Base-by-base conservation (phyloP, 2,888 invertebrate genomes). In the Galeruca laticollis region DNA sequence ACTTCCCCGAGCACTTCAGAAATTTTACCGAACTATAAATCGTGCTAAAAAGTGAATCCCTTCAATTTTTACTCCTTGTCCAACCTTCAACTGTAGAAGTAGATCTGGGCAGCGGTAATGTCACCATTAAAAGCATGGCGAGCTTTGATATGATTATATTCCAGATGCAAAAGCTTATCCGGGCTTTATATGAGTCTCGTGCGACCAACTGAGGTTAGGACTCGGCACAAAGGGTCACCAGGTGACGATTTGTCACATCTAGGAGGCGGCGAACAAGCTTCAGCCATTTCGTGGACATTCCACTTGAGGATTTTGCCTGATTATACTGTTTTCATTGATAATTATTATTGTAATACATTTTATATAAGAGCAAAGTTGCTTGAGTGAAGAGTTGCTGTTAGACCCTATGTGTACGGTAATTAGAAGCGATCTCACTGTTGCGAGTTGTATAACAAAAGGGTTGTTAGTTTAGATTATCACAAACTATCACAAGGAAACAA, bases 231-330 rank as follows among this genome's bases (percentile, higher is more conserved):
- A 83, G 82, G 85, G 86, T 84, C 86, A 84, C 85, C 84, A 84
- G 85, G 85, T 85, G 85, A 84, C 85, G 83, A 86, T 86, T 86
- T 85, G 85, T 86, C 85, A 86, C 84, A 83, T 83, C 83, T 83
- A 82, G 54, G 54, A 56, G 63, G 63, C 63, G 63, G 63, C 63
- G 81, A 83, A 86, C 86, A 86, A 82, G 85, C 81, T 85, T 85
- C 83, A 79, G 81, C 85, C 85, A 86, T 86, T 85, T 85, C 82
- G 76, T 77, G 82, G 82, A 79, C 84, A 76, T 76, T 78, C 31
- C 75, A 76, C 78, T 71, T 74, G 76, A 78, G 79, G 74, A 75
- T 77, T 78, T 73, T 68, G 71, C 72, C 63, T 74, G 76, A 75
- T 78, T 68, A 71, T 60, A 56, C 75, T 62, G 68, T 73, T 75